Evolutionary conservation across 35 echinoderm and acorn worm genomes (phyloP), one percentile per base, ranked within the genome.

Genomic region (Ophiothrix spiculata): DNA sequence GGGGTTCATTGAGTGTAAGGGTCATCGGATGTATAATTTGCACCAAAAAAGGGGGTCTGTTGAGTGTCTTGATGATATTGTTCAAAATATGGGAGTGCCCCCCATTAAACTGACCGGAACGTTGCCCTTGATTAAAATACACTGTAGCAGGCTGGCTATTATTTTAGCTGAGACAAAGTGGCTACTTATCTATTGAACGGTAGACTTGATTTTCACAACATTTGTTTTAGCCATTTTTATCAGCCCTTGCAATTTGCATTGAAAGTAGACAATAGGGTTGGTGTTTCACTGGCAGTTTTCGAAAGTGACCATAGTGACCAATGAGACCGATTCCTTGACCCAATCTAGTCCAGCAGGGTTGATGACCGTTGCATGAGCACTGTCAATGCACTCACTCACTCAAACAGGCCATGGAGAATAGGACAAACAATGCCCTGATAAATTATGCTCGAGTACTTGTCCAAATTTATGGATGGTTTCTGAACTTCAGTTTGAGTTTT

Each of bases 381-480:
- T 69, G 60, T 69, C 60, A 69, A 15, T 69, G 60, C 60, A 69
- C 60, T 69, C n/a, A n/a, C n/a, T n/a, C n/a, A n/a, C n/a, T n/a
- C n/a, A n/a, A n/a, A n/a, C n/a, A n/a, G n/a, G n/a, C n/a, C n/a
- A n/a, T n/a, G n/a, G 60, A 69, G 42, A 25, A 15, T 25, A 69
- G 10, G 25, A 28, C 8, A 10, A 69, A 69, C 60, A 69, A 69
- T 69, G 60, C n/a, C n/a, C n/a, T n/a, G n/a, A n/a, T n/a, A n/a
- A n/a, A n/a, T n/a, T n/a, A n/a, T n/a, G n/a, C n/a, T n/a, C n/a
- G n/a, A n/a, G n/a, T n/a, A n/a, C n/a, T n/a, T n/a, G n/a, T n/a
- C n/a, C n/a, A n/a, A n/a, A n/a, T n/a, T n/a, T n/a, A n/a, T n/a
- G n/a, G n/a, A n/a, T n/a, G n/a, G n/a, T n/a, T n/a, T n/a, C n/a